Conservation (phyloP, 1,140 invertebrate species). For the Temnothorax nylanderi region DNA sequence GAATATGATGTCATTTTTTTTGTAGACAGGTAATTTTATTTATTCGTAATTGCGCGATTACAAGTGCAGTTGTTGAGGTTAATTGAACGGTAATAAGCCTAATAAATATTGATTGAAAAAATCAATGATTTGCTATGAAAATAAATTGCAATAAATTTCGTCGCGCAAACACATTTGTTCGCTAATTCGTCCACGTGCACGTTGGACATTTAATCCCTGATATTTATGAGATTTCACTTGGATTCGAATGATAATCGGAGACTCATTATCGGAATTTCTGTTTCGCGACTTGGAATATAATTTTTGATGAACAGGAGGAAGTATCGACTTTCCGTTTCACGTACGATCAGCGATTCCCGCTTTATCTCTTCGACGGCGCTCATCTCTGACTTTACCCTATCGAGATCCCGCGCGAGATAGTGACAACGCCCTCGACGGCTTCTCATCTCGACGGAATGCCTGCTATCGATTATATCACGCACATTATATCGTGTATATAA, state of each 20-base stretch:
- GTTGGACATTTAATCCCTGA: neutral
- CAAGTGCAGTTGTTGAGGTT: neutral
- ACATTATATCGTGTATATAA: constrained; percentile 65
- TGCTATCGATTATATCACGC: constrained; percentile 69
- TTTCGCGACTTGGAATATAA: neutral
- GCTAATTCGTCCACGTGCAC: neutral
- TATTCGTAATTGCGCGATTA: neutral
- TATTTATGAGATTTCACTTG: neutral
- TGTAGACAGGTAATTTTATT: neutral
- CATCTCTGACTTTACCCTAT: constrained; percentile 51
- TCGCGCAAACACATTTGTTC: neutral
- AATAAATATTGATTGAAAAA: constrained; percentile 33
- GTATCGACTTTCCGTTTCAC: constrained; percentile 25
- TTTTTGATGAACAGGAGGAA: neutral
- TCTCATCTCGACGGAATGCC: constrained; percentile 62
- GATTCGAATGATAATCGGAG: neutral
- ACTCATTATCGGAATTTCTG: neutral
- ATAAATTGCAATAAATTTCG: constrained; percentile 3
- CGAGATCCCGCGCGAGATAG: constrained; percentile 62
- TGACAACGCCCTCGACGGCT: constrained; percentile 62
- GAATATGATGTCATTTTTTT: neutral
- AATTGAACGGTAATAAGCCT: neutral
- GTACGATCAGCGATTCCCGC: constrained; percentile 25
- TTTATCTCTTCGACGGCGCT: constrained; percentile 34
- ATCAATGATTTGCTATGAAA: neutral